Conservation (phyloP, 2,888 invertebrate genomes). For the Cantharis rufa region DNA sequence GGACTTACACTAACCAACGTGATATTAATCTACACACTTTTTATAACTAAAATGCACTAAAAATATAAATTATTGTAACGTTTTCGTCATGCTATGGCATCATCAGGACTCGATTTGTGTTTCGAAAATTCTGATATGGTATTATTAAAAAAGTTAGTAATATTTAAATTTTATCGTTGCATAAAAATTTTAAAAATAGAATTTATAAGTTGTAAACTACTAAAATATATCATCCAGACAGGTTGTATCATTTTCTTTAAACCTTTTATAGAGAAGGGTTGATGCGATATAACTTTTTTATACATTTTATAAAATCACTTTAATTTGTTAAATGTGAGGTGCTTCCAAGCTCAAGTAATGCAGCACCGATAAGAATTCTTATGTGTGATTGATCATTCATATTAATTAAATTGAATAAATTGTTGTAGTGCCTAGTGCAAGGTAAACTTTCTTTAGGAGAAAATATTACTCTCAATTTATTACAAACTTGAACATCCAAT, state of each 20-base stretch:
- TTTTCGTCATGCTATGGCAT: too few relatives aligned
- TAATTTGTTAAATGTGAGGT: constrained; percentile 9
- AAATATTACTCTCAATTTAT: background rate
- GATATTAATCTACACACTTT: too few relatives aligned
- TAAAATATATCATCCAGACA: constrained; percentile 40
- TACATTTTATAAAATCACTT: constrained; percentile 7
- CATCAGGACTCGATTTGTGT: too few relatives aligned
- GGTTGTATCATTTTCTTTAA: constrained; percentile 39
- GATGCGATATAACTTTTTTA: constrained; percentile 10
- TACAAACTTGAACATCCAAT: background rate
- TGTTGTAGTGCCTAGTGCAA: background rate
- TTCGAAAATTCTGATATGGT: too few relatives aligned
- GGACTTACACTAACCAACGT: too few relatives aligned
- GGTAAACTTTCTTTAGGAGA: background rate
- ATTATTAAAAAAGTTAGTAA: background rate
- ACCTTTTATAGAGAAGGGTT: constrained; percentile 22
- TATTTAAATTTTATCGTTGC: background rate
- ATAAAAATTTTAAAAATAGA: background rate
- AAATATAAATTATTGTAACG: too few relatives aligned
- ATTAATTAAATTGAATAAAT: background rate
- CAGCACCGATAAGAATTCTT: background rate
- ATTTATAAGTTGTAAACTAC: constrained; percentile 35
- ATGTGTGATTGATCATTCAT: background rate
- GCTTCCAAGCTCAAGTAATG: background rate
- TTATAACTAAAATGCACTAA: too few relatives aligned